Evolutionary conservation across 2,797 vertebrate genomes (phyloP).

Genomic region (Varecia variegata): DNA sequence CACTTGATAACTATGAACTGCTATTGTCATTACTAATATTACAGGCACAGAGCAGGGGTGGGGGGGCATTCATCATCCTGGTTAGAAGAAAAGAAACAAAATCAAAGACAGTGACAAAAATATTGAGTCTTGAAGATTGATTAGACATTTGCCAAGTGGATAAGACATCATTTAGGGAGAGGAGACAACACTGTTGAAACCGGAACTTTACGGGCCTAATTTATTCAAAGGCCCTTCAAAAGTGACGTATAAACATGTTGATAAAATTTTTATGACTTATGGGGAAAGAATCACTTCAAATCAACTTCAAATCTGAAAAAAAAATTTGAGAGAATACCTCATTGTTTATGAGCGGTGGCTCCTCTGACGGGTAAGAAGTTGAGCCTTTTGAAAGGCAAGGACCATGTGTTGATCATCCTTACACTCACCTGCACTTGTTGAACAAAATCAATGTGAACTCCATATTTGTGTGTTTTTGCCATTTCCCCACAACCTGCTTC

Average conservation of each 20-base stretch:
- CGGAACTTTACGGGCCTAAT: background rate
- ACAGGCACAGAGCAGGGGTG: background rate
- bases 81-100: background rate
- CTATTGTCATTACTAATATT: background rate
- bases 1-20: background rate
- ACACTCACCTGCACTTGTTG: background rate
- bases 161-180: background rate
- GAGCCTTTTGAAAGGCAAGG: background rate
- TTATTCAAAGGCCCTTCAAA: background rate
- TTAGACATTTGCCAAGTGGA: background rate
- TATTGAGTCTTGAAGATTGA: background rate
- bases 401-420: background rate
- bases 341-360: background rate
- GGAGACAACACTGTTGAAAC: background rate
- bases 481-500: background rate
- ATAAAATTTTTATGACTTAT: background rate
- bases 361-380: background rate
- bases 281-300: background rate
- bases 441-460: slow-evolving; percentile 44
- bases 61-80: background rate
- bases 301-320: background rate
- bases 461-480: background rate
- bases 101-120: background rate
- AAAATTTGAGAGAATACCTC: background rate
- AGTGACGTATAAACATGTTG: background rate